Evolutionary conservation across 2,797 vertebrate genomes (phyloP).

Genomic region (Alcedo atthis): DNA sequence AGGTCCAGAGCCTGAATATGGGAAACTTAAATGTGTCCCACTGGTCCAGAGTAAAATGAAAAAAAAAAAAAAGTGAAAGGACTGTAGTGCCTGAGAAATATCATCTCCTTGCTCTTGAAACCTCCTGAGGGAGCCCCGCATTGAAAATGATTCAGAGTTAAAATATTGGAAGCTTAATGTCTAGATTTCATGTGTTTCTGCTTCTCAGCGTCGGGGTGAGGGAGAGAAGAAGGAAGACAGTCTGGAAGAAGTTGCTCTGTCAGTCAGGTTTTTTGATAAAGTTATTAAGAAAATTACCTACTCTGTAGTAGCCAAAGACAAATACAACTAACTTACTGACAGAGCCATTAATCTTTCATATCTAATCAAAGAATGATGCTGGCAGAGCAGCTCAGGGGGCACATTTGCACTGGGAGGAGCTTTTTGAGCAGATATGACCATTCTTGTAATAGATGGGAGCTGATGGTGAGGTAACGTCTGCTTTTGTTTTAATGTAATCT

Average conservation of each 20-base stretch:
- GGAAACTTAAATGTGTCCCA: not conserved
- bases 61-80: not conserved
- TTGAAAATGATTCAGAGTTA: not conserved
- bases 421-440: not conserved
- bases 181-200: not conserved
- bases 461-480: not conserved
- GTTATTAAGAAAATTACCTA: not conserved
- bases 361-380: not conserved
- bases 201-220: not conserved
- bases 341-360: not conserved
- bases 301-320: not conserved
- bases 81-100: not conserved
- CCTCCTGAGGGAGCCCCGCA: not conserved
- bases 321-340: not conserved
- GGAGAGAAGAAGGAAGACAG: not conserved
- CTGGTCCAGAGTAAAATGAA: not conserved
- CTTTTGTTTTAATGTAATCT: not conserved
- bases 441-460: not conserved
- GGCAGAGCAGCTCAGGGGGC: not conserved
- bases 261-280: not conserved
- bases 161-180: not conserved
- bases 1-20: not conserved
- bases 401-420: not conserved
- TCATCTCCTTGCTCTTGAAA: not conserved
- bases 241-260: not conserved